A percentile compares a stretch with the other conserved stretches of the same genome.
These are phyloP conservation scores for Brachyhypopomus gauderio DNA, from an alignment of 2,113 vertebrate genomes.

Conservation along the genomic window DNA sequence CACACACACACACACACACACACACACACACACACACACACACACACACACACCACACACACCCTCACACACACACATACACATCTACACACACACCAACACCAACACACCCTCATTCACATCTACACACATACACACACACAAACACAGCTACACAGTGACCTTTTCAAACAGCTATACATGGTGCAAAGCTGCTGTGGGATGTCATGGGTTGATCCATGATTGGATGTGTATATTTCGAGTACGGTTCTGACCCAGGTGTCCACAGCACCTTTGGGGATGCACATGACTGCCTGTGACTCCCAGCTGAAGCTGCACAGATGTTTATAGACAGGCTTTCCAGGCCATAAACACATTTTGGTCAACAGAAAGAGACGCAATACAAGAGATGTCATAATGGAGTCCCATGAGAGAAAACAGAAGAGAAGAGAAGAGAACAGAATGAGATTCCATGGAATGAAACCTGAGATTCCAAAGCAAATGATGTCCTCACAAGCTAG, in stretches of 20 bases:
- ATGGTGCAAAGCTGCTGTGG: background rate
- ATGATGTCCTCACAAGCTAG: too few species aligned
- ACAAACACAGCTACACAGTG: background rate
- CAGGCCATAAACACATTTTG: background rate
- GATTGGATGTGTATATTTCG: background rate
- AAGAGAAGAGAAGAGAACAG: background rate
- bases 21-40: too few species aligned
- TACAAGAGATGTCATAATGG: background rate
- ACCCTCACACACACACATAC: too few species aligned
- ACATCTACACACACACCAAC: too few species aligned
- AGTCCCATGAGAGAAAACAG: background rate
- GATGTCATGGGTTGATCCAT: background rate
- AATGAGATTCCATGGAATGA: background rate
- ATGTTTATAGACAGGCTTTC: constrained; percentile 13
- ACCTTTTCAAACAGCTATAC: background rate
- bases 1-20: background rate
- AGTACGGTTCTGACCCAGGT: background rate
- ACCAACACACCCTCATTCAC: too few species aligned
- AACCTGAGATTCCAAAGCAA: background rate
- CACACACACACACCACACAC: too few species aligned
- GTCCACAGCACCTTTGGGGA: background rate
- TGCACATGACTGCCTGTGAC: background rate
- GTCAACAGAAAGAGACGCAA: background rate
- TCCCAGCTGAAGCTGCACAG: background rate
- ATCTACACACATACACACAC: too few species aligned